Evolutionary conservation across 2,797 vertebrate genomes (phyloP).

Genomic region (Phrynocephalus forsythii): DNA sequence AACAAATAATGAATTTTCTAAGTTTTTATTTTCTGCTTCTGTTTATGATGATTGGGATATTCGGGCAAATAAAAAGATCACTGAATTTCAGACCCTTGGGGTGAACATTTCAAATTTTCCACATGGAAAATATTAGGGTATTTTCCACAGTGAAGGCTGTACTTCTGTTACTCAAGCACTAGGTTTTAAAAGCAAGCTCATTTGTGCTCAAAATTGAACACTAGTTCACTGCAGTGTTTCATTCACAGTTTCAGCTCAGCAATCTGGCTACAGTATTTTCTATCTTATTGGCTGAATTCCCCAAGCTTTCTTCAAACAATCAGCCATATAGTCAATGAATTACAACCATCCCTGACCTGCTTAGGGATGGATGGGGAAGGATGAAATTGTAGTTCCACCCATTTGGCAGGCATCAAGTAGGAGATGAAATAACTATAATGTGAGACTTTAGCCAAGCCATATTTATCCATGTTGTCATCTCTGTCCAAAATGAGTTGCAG

Average conservation of each 20-base stretch:
- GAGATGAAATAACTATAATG: background rate
- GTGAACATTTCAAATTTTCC: background rate
- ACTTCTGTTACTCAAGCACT: background rate
- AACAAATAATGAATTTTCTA: too few relatives aligned
- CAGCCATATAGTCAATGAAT: background rate
- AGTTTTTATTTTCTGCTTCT: background rate
- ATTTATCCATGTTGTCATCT: background rate
- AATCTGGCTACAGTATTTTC: background rate
- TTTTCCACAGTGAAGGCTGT: too few relatives aligned
- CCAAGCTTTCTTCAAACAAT: background rate
- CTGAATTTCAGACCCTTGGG: background rate
- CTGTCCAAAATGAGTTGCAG: background rate
- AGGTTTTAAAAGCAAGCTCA: background rate
- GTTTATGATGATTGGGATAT: background rate
- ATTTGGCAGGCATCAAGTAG: background rate
- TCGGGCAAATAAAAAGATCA: background rate
- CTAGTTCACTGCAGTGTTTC: background rate
- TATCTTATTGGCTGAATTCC: background rate
- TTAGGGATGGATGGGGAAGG: background rate
- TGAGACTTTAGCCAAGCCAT: background rate
- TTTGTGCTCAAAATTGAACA: background rate
- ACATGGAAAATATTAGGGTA: too few relatives aligned
- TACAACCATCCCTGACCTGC: background rate
- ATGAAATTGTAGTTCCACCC: background rate
- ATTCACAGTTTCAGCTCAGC: background rate